Evolutionary conservation across 2,113 vertebrate genomes (phyloP), one percentile per base, ranked within the genome.

Genomic region (Laticauda laticaudata): DNA sequence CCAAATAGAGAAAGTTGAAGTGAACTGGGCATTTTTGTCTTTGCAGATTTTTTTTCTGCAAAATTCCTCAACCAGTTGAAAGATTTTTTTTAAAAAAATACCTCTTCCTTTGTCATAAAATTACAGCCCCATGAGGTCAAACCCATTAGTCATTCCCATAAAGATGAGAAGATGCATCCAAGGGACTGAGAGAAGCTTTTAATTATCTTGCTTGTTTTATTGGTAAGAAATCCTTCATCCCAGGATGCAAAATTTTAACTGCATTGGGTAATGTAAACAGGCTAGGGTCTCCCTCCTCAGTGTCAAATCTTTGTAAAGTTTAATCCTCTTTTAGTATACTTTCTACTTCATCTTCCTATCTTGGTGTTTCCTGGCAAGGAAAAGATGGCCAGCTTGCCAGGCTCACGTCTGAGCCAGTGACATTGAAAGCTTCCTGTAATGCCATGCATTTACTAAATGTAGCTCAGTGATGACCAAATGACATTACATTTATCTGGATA

Each of bases 181-280:
- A 59, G 86, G 57, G 64, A 91, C 48, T 1, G 10, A 69, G 56
- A 57, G 45, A 39, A 89, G 29, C 90, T 56, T 89, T 89, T 91
- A 89, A 93, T 93, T 57, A 86, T 34, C 23, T n/a, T 39, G 34
- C 23, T 54, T 64, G 34, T 34, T 88, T 88, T 94, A 94, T 85
- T 45, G 61, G 86, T 59, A 29, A 21, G 86, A 92, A 91, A 86
- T 88, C 86, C 59, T 92, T 88, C 12, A 87, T 91, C 61, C n/a
- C 53, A 24, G 48, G 87, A 91, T 61, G 45, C 64, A 26, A 48
- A 26, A n/a, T 86, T 91, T 85, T 53, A 86, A 61, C 43, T 55
- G 86, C 61, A 34, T 24, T 3, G 55, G 86, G 93, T 51, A 88
- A 64, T 89, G 45, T 55, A 92, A 94, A 92, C 54, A 18, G 3